Conservation (phyloP, 2,888 invertebrate genomes). For the Tenthredo notha region DNA sequence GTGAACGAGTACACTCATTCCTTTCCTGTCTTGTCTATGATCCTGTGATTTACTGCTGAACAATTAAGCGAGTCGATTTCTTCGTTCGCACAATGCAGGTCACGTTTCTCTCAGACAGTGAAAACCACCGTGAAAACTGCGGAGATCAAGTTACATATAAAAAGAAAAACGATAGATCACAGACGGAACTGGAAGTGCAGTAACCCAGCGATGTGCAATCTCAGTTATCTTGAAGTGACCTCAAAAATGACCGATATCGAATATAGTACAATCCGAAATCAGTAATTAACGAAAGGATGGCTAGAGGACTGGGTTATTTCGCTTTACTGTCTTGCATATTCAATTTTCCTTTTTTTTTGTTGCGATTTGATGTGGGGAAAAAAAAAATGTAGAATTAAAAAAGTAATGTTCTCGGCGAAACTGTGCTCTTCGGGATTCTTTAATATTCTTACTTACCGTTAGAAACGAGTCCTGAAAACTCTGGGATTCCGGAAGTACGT, state of each 20-base stretch:
- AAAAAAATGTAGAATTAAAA: background rate
- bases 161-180: background rate
- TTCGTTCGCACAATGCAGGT: background rate
- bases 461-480: conserved; percentile 19
- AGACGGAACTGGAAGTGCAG: background rate
- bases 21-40: background rate
- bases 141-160: background rate
- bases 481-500: background rate
- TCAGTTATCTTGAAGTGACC: background rate
- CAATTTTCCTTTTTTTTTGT: background rate
- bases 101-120: background rate
- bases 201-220: background rate
- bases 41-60: background rate
- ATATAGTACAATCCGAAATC: background rate
- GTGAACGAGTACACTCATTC: background rate
- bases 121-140: background rate
- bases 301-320: background rate
- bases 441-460: background rate
- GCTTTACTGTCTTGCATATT: background rate
- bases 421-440: background rate
- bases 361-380: background rate
- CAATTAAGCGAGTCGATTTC: background rate
- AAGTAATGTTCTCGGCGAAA: background rate
- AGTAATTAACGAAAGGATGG: background rate
- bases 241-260: background rate